Evolutionary conservation across 1,140 invertebrate species (phyloP).

Genomic region (Plutomurus gul): DNA sequence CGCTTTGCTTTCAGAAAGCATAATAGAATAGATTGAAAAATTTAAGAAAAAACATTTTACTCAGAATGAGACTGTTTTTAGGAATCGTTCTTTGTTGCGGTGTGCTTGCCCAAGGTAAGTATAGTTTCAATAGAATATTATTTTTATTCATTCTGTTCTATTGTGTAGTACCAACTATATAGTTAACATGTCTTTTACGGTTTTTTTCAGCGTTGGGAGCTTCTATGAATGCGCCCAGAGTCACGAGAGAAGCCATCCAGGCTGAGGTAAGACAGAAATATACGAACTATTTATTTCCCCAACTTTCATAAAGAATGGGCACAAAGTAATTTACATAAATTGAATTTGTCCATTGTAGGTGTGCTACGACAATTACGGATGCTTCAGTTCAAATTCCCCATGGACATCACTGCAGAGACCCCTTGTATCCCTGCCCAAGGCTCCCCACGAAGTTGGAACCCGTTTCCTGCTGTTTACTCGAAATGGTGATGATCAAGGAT

Average conservation of each 20-base stretch:
- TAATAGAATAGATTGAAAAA: neutral
- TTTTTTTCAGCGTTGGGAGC: no score
- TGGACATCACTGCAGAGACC: conserved; percentile 56
- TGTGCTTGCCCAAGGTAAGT: neutral
- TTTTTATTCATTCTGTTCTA: no score
- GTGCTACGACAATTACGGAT: conserved; percentile 59
- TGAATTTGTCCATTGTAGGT: neutral
- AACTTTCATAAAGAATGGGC: no score
- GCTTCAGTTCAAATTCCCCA: conserved; percentile 57
- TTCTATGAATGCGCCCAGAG: no score
- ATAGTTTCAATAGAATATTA: neutral
- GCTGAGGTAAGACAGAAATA: neutral
- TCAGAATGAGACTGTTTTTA: neutral
- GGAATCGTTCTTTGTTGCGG: neutral
- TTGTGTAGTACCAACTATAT: no score
- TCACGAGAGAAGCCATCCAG: no score
- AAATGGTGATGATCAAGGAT: conserved; percentile 10
- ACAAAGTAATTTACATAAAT: no score
- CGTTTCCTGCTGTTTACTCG: conserved; percentile 46
- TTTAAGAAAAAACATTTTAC: neutral
- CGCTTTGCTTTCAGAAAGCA: neutral
- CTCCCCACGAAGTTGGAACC: conserved; percentile 45
- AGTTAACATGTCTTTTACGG: no score
- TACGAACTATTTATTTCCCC: no score
- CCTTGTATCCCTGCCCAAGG: conserved; percentile 29